Conservation (phyloP, 1,140 invertebrate species). For the Apolygus lucorum region DNA sequence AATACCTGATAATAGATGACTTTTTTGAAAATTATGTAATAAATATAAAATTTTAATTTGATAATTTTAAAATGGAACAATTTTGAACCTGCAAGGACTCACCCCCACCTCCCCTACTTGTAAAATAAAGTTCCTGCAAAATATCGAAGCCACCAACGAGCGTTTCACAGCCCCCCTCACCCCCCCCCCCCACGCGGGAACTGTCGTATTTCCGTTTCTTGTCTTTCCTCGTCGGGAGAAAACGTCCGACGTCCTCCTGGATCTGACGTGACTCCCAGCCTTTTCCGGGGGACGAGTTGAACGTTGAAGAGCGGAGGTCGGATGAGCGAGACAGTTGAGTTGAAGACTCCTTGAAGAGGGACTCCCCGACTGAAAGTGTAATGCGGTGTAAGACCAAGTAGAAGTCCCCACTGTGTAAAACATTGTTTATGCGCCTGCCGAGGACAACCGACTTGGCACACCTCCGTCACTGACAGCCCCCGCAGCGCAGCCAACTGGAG, state of each 20-base stretch:
- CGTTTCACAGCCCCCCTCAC: too few relatives aligned
- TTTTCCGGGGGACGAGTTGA: not conserved
- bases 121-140: too few relatives aligned
- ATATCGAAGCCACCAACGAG: too few relatives aligned
- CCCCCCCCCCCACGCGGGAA: too few relatives aligned
- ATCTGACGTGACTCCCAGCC: not conserved
- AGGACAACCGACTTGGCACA: conserved; percentile 10
- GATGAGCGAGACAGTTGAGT: conserved; percentile 9
- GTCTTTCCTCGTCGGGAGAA: not conserved
- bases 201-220: not conserved
- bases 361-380: not conserved
- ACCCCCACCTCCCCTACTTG: too few relatives aligned
- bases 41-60: too few relatives aligned
- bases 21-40: too few relatives aligned
- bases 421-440: conserved; percentile 12
- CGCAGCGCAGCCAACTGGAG: not conserved
- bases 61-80: too few relatives aligned
- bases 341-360: conserved; percentile 12
- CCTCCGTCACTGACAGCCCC: conserved; percentile 10
- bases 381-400: conserved; percentile 10
- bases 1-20: too few relatives aligned
- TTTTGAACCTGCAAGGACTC: too few relatives aligned
- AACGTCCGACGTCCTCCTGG: not conserved
- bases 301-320: not conserved
- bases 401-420: not conserved